phyloP scores from a whole-genome alignment of 2,113 vertebrate genomes.

The Oryzias javanicus region DNA sequence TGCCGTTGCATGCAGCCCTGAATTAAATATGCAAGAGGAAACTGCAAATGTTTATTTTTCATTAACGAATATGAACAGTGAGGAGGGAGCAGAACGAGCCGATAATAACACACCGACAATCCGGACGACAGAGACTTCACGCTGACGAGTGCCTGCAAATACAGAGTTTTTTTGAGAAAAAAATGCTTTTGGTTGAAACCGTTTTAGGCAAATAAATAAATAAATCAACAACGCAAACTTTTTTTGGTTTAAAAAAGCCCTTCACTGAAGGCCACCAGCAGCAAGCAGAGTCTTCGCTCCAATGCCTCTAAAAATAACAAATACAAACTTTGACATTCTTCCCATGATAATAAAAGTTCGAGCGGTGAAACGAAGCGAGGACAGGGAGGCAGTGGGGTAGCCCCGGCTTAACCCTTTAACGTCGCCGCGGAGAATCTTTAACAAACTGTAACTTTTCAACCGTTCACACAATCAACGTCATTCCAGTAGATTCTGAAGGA shows the following conservation, averaged over 20 bases:
- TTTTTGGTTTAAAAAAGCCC: slow-evolving; percentile 44
- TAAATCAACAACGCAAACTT: slow-evolving; percentile 9
- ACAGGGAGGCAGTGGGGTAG: slow-evolving; percentile 7
- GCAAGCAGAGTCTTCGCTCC: background rate
- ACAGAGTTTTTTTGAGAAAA: background rate
- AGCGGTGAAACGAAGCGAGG: slow-evolving; percentile 26
- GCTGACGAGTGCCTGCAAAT: slow-evolving; percentile 14
- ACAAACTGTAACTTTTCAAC: no score
- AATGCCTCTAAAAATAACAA: background rate
- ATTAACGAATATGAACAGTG: slow-evolving; percentile 11
- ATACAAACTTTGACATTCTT: slow-evolving; percentile 16
- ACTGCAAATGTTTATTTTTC: slow-evolving; percentile 24
- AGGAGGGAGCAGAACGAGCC: background rate
- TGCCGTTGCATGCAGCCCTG: no score
- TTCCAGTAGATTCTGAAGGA: no score
- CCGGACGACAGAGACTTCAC: slow-evolving; percentile 25
- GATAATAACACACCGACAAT: background rate
- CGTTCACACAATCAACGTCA: no score
- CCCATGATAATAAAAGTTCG: background rate
- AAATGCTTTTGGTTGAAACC: background rate
- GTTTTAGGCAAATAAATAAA: slow-evolving; percentile 12
- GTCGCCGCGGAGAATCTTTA: no score
- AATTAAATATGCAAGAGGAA: background rate
- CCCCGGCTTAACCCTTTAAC: no score
- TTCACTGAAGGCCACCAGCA: slow-evolving; percentile 33